Evolutionary conservation across 2,113 vertebrate genomes (phyloP), one percentile per base, ranked within the genome.

Genomic region (Epinephelus lanceolatus): DNA sequence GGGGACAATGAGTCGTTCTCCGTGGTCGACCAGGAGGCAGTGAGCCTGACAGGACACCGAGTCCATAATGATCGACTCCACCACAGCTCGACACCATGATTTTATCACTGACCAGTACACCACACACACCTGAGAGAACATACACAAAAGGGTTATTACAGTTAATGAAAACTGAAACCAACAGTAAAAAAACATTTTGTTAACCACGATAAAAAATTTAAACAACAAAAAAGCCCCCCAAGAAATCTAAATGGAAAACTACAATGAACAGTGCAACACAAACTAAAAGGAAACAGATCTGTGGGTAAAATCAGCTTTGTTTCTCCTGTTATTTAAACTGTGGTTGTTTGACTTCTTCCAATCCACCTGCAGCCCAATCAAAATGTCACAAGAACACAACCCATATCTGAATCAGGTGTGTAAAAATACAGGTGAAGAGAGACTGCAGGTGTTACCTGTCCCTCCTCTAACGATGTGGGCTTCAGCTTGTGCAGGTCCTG

Each of bases 1-100:
- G n/a, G 78, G 21, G 18, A 94, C 80, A 7, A 93, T 5, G 1
- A 95, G 66, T 1, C 33, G 76, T n/a, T 95, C 93, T 69, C 92
- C 95, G 0, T 94, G 67, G 88, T 96, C 95, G 0, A 95, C 93
- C 61, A 96, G 90, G 49, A 93, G 68, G 74, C 95, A 96, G 45
- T 55, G 76, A 21, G 71, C 94, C 21, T 76, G 82, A 47, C 25
- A 69, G 23, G 59, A 86, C 23, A 59, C 45, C 0, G 88, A 78
- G 55, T 93, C 91, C 33, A 55, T 15, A 1, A 91, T 56, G 25
- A 94, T 3, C 0, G 93, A 91, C 81, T 95, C 93, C 33, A 96
- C 86, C 71, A 89, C 57, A 1, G 94, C 95, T 56, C 95, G 87
- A 72, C 94, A 96, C 95, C 95, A 96, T 5, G 56, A 92, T 79